Evolutionary conservation across 2,888 invertebrate genomes (phyloP).

Genomic region (Ypsolopha sequella): DNA sequence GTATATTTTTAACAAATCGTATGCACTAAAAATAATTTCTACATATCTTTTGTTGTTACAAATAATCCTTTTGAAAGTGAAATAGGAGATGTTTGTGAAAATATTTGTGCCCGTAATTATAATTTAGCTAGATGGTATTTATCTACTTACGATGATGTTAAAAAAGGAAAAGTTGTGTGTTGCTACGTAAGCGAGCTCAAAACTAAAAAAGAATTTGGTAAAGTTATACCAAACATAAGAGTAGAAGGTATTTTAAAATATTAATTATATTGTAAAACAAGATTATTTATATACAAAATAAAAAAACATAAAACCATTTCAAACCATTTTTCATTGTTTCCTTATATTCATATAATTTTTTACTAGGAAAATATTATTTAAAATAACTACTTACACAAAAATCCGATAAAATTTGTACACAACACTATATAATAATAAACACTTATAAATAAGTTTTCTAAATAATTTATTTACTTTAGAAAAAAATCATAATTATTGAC

Average conservation of each 20-base stretch:
- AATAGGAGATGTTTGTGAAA: slow-evolving; percentile 22
- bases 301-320: too few relatives aligned
- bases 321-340: too few relatives aligned
- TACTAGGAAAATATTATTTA: too few relatives aligned
- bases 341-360: too few relatives aligned
- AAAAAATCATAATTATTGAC: too few relatives aligned
- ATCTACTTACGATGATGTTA: not conserved
- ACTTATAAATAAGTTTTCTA: too few relatives aligned
- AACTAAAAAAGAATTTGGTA: not conserved
- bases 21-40: slow-evolving; percentile 34
- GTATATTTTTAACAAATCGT: slow-evolving; percentile 58
- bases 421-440: too few relatives aligned
- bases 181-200: slow-evolving; percentile 1
- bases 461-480: too few relatives aligned
- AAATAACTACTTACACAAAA: too few relatives aligned
- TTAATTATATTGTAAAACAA: not conserved
- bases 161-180: slow-evolving; percentile 1
- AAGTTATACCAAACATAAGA: not conserved
- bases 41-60: slow-evolving; percentile 56
- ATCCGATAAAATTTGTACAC: too few relatives aligned
- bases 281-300: not conserved
- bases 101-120: slow-evolving; percentile 23
- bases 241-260: not conserved
- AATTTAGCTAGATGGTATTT: not conserved
- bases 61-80: slow-evolving; percentile 52